Evolutionary conservation across 2,888 invertebrate genomes (phyloP), one percentile per base, ranked within the genome.

Genomic region (Ennomos fuscantarius): DNA sequence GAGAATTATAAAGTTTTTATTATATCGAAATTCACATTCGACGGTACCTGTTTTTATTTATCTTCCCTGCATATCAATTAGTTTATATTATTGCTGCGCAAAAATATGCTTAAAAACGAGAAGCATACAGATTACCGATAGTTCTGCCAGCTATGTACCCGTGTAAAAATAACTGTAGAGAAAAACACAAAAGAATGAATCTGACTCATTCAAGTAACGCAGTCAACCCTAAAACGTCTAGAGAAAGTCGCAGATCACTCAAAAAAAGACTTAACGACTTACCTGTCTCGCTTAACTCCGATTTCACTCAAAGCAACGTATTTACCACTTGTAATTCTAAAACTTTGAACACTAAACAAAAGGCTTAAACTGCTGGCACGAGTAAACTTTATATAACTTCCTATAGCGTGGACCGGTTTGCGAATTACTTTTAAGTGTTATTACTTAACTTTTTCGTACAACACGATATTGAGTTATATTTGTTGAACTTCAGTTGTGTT

Each of bases 371-470:
- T 32, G 33, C 64, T 75, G 24, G 31, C 32, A 31, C 45, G 24
- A 43, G 37, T 45, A 48, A 58, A 43, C 40, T 87, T 87, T 86
- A 88, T 86, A 78, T 87, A 86, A 81, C 83, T 86, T 85, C 83
- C 84, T 82, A 78, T 42, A 43, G 36, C 59, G 59, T 55, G 37
- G 76, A 85, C 86, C 77, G 79, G 82, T 82, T 82, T 65, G 46
- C 41, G 51, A 58, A 59, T 61, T 57, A 54, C 54, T 61, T 65
- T 64, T 49, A 47, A 50, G 49, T 57, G 53, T 46, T 51, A 46
- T 52, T 44, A 37, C 41, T 41, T 48, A 56, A 63, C 11, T 33
- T 48, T 48, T 53, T 11, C 10, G 5, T n/a, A 8, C 34, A 35
- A 32, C 52, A 52, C 52, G 44, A 13, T 31, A n/a, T 8, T 31